Evolutionary conservation across 2,113 vertebrate genomes (phyloP), one percentile per base, ranked within the genome.

Genomic region (Barnardius zonarius): DNA sequence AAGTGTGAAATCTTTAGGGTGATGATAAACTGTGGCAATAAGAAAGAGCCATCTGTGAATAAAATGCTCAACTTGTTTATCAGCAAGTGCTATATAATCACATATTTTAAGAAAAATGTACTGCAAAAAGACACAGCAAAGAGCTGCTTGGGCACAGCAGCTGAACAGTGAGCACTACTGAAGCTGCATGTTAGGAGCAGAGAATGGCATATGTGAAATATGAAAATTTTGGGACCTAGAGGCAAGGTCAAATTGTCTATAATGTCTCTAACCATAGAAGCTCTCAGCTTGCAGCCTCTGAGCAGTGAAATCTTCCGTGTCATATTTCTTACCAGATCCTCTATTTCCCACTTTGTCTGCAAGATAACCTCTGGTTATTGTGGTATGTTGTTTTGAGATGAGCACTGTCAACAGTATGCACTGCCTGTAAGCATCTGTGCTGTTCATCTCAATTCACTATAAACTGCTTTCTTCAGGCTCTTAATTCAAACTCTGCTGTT

Each of bases 181-280:
- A 86, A 83, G 52, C 73, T 74, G 79, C 6, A 94, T 90, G 52
- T 92, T 96, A 95, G 93, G 23, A 91, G 22, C 43, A 84, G 85
- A 92, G 87, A 95, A 97, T 49, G 82, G 49, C 52, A 95, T 73
- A 87, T 87, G 41, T 91, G 87, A 96, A 93, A 93, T 83, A 59
- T 69, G 72, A 95, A 80, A 83, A 92, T 95, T 91, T 73, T 78
- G 54, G 78, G 93, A 95, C 93, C 97, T 92, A 95, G 89, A 96
- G 96, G 97, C 96, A 97, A 98, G 97, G 97, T 98, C 97, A 97
- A 95, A 97, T 92, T 85, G 86, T 91, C 68, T 95, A 25, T 90
- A 96, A 95, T 92, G 91, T 83, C 90, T 86, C 92, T 96, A 97
- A 91, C 72, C 48, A 83, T 70, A 97, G 83, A 96, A 91, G n/a